A percentile compares a stretch with the other conserved stretches of the same genome.
Evolutionary conservation across 2,888 invertebrate species (phyloP).

Genomic region (Brenthis hecate): DNA sequence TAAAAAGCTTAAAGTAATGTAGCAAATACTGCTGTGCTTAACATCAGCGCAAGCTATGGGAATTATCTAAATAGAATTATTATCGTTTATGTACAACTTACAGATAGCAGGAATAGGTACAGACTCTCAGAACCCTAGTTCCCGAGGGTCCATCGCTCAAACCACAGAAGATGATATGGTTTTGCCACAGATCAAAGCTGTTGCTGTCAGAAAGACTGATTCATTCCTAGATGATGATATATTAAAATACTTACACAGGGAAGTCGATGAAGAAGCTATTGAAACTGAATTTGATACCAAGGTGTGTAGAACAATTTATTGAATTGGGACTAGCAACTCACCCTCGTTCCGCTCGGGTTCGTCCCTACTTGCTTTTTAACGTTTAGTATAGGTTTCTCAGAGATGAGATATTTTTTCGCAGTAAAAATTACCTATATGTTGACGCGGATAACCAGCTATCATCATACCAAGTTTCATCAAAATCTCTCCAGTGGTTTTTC

Average conservation of each 20-base stretch:
- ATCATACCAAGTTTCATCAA: no score
- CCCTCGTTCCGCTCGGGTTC: no score
- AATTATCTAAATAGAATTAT: neutral
- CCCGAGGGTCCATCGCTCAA: conserved; percentile 84
- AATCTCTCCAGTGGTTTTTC: no score
- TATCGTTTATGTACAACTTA: neutral
- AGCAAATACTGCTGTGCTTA: no score
- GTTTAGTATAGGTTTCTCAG: no score
- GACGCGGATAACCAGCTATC: no score
- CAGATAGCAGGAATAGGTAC: conserved; percentile 83
- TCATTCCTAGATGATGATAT: conserved; percentile 84
- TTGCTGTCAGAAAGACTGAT: conserved; percentile 55
- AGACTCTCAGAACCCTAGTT: conserved; percentile 86
- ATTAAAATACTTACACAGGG: conserved; percentile 84
- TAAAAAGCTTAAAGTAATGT: no score
- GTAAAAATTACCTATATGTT: no score
- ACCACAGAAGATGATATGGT: conserved; percentile 62
- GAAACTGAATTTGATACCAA: conserved; percentile 87
- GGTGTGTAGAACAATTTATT: conserved; percentile 49
- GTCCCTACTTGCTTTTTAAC: no score
- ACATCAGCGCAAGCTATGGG: no score
- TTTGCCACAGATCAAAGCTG: conserved; percentile 56
- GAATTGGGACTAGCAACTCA: neutral
- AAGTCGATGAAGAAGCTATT: conserved; percentile 85
- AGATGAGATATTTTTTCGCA: no score